Evolutionary conservation across 2,888 invertebrate genomes (phyloP).

Genomic region (Julus scanicus): DNA sequence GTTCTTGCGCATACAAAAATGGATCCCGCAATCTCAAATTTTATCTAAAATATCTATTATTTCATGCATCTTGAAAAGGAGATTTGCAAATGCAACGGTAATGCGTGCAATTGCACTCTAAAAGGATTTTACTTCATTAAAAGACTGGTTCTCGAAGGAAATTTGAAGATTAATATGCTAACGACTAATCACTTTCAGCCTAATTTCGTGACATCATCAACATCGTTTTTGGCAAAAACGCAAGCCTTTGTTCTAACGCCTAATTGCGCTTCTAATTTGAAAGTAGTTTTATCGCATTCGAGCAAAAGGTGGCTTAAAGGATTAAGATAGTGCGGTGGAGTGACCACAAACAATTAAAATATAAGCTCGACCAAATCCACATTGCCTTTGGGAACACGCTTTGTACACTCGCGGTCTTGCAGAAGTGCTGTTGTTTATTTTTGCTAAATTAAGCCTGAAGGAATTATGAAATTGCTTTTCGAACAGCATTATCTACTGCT

Average conservation of each 20-base stretch:
- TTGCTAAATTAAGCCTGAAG: conserved; percentile 24
- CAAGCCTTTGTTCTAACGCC: conserved; percentile 23
- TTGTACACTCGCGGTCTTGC: background rate
- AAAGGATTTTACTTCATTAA: conserved; percentile 36
- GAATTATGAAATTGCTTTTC: conserved; percentile 45
- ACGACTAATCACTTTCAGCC: conserved; percentile 31
- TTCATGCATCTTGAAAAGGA: background rate
- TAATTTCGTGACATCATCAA: conserved; percentile 43
- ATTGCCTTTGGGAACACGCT: background rate
- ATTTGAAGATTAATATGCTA: conserved; percentile 15
- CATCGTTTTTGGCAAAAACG: conserved; percentile 29
- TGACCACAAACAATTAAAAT: conserved; percentile 47
- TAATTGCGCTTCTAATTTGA: conserved; percentile 35
- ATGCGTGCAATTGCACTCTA: background rate
- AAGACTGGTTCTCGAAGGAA: conserved; percentile 15
- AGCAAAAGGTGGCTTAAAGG: conserved; percentile 43
- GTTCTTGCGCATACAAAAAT: background rate
- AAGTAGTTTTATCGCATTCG: conserved; percentile 29
- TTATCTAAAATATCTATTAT: background rate
- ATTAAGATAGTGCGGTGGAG: conserved; percentile 47
- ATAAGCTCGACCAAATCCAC: conserved; percentile 37
- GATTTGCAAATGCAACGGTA: background rate
- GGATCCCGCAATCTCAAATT: background rate
- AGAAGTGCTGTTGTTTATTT: background rate
- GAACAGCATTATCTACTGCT: background rate